These are phyloP conservation scores for Ophion obscuratus DNA, from an alignment of 2,888 invertebrate species.

Conservation along the genomic window DNA sequence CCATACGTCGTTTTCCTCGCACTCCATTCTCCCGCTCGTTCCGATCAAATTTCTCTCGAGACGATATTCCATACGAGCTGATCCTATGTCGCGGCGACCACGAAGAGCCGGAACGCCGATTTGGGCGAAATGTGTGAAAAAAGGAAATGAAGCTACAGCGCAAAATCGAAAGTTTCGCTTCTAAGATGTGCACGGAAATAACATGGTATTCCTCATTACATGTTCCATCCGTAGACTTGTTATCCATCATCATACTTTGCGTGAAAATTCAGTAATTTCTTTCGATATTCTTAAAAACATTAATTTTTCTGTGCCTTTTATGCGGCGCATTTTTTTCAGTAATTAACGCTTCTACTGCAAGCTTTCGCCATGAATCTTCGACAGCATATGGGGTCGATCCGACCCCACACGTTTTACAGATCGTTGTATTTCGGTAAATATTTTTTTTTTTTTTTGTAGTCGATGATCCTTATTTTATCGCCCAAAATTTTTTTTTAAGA, in stretches of 20 bases:
- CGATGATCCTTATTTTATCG: too few species aligned
- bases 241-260: background rate
- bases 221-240: background rate
- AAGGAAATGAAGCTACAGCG: conserved; percentile 1
- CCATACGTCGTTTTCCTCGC: conserved; percentile 14
- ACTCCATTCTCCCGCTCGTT: conserved; percentile 15
- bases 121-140: background rate
- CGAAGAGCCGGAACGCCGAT: background rate
- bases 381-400: too few species aligned
- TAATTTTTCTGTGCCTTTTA: background rate
- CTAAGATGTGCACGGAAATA: conserved; percentile 6
- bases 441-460: too few species aligned
- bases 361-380: too few species aligned
- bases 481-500: too few species aligned
- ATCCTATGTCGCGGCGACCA: conserved; percentile 22
- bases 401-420: too few species aligned
- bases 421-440: too few species aligned
- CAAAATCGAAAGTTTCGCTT: conserved; percentile 20
- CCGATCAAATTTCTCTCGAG: conserved; percentile 34
- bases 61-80: conserved; percentile 38
- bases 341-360: too few species aligned
- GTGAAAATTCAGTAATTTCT: background rate
- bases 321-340: too few species aligned
- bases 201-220: conserved; percentile 32
- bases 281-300: background rate